These are phyloP conservation scores for Ladona fulva DNA, from an alignment of 1,140 invertebrate species.

Conservation along the genomic window DNA sequence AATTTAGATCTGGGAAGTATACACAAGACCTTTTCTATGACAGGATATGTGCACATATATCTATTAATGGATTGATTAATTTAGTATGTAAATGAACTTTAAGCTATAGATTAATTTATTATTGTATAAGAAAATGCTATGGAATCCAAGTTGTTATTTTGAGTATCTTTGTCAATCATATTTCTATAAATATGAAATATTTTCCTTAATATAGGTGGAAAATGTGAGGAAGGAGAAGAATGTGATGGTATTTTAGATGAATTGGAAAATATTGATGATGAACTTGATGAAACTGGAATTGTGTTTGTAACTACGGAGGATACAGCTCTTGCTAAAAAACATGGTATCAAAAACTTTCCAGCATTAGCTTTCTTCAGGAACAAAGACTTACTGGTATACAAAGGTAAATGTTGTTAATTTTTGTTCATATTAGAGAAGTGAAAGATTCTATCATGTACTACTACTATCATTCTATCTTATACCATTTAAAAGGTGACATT, in stretches of 20 bases:
- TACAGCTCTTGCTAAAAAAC: conserved; percentile 66
- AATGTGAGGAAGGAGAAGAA: conserved; percentile 75
- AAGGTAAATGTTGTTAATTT: conserved; percentile 34
- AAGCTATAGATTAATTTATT: too few relatives aligned
- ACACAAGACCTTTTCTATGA: too few relatives aligned
- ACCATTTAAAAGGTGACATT: conserved; percentile 55
- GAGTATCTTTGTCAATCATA: too few relatives aligned
- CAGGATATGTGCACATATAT: too few relatives aligned
- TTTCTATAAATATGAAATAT: background rate
- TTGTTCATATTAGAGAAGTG: background rate
- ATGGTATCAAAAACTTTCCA: conserved; percentile 75
- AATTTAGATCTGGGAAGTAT: too few relatives aligned
- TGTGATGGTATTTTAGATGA: conserved; percentile 77
- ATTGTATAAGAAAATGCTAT: background rate
- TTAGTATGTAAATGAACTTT: too few relatives aligned
- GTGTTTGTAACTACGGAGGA: conserved; percentile 91
- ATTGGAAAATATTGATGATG: conserved; percentile 88
- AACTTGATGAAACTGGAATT: conserved; percentile 85
- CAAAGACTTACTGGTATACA: conserved; percentile 70
- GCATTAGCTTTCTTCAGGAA: conserved; percentile 84
- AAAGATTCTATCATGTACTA: background rate
- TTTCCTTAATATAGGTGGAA: conserved; percentile 47
- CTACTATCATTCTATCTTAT: background rate
- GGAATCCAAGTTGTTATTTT: conserved; percentile 20
- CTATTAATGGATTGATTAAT: too few relatives aligned